These are phyloP conservation scores for Marcusenius ussheri DNA, from an alignment of 2,113 vertebrate genomes.

Conservation along the genomic window DNA sequence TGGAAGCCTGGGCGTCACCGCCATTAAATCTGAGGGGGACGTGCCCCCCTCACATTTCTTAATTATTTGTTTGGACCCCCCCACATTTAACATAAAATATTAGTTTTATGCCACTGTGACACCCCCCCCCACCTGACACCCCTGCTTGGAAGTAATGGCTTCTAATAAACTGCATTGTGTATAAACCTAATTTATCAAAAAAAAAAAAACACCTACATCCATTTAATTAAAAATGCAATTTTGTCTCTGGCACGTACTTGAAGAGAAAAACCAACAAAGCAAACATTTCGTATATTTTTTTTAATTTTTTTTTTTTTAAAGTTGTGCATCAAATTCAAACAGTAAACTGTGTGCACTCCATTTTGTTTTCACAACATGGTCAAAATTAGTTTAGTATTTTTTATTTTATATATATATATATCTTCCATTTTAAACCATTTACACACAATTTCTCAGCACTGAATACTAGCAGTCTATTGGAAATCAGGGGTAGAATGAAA, in stretches of 20 bases:
- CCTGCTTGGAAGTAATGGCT: neutral
- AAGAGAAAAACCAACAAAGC: conserved; percentile 32
- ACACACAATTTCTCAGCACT: conserved; percentile 83
- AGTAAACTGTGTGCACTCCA: conserved; percentile 90
- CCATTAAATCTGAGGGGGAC: too few relatives aligned
- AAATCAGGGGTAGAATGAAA: conserved; percentile 72
- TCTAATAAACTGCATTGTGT: neutral
- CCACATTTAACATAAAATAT: too few relatives aligned
- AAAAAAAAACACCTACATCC: neutral
- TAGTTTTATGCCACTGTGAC: too few relatives aligned
- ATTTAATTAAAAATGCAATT: neutral
- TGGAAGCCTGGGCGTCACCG: neutral
- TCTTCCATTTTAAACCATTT: conserved; percentile 80
- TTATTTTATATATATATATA: conserved; percentile 47
- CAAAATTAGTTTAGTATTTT: conserved; percentile 67
- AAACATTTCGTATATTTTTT: conserved; percentile 52
- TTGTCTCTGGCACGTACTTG: neutral
- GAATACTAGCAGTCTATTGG: conserved; percentile 73
- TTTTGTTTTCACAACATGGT: conserved; percentile 88
- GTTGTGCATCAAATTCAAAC: conserved; percentile 90
- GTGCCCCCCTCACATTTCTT: too few relatives aligned
- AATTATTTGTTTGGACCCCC: too few relatives aligned
- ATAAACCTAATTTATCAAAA: neutral
- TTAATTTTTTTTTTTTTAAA: conserved; percentile 66
- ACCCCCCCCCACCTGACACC: too few relatives aligned